Percentiles rank a stretch among this genome's conserved stretches.
phyloP scores from a whole-genome alignment of 2,797 vertebrate genomes.

The Selene dorsalis region DNA sequence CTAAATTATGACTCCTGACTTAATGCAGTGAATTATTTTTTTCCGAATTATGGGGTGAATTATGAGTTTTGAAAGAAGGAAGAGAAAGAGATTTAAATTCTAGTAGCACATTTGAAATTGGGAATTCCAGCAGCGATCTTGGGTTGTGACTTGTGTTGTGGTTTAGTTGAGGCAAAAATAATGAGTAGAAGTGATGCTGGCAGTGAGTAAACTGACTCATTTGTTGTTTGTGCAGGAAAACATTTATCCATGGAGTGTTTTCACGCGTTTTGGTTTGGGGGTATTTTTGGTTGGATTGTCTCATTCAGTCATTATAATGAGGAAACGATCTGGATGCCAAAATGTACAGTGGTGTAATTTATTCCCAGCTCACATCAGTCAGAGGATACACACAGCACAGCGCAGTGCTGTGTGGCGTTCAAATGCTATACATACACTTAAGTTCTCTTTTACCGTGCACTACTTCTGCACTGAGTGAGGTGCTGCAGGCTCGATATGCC shows the following conservation, averaged over 20 bases:
- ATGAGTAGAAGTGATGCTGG: background rate
- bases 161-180: background rate
- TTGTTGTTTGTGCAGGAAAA: conserved; percentile 9
- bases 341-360: background rate
- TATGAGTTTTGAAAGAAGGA: conserved; percentile 15
- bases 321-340: background rate
- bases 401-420: conserved; percentile 14
- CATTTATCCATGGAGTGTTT: background rate
- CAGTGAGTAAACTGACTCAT: background rate
- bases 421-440: conserved; percentile 28
- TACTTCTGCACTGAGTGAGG: conserved; percentile 36
- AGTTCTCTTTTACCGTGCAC: conserved; percentile 38
- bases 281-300: conserved; percentile 10
- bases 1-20: conserved; percentile 55
- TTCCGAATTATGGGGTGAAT: conserved; percentile 19
- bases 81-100: conserved; percentile 2
- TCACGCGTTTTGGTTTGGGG: conserved; percentile 1
- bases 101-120: conserved; percentile 1
- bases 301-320: conserved; percentile 11
- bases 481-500: conserved; percentile 21
- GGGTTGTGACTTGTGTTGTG: conserved; percentile 7
- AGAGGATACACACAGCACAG: conserved; percentile 11
- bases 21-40: conserved; percentile 33
- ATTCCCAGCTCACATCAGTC: conserved; percentile 9
- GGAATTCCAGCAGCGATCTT: background rate